Base-by-base conservation (phyloP, 2,113 vertebrate species). In the Vulpes lagopus region DNA sequence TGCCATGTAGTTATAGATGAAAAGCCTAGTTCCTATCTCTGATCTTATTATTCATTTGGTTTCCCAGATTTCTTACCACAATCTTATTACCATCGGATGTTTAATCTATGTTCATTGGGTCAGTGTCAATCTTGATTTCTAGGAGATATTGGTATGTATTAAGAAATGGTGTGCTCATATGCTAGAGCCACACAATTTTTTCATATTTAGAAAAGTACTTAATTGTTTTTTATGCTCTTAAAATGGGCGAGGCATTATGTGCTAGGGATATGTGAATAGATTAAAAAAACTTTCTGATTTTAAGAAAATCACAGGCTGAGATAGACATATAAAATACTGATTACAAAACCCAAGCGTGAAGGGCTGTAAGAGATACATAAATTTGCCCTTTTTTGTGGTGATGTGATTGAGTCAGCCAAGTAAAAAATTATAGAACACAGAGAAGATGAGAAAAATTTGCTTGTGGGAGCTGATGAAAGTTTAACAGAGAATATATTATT, bases 11-110 rank as follows among this genome's bases (percentile, higher is more conserved):
- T 60, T 30, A 71, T 4, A 87, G 55, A 32, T 25, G 12, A 90
- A 96, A 67, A 88, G 8, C 7, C 49, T 69, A 12, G 2, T 51
- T 91, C 79, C 51, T 57, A 0, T 51, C 71, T 60, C 19, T 94
- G 11, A 78, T 53, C 69, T 92, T 69, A 88, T 57, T 76, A 60
- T n/a, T 83, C 51, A 22, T 87, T 92, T 84, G 27, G 17, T 80
- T 97, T 96, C 27, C 14, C 15, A 55, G 30, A 71, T 67, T 94
- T 89, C 65, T 74, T 5, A 78, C 10, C 35, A 57, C 71, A 10
- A 84, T 79, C 27, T 49, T 89, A 53, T 96, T 97, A 86, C 16
- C 86, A 73, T 57, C 2, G 14, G 17, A 55, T 90, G 49, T 80
- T 95, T 94, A 20, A 65, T 65, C 38, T 76, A 15, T 49, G 32